Conservation (phyloP, 1,140 invertebrate genomes). For the Listronotus bonariensis region DNA sequence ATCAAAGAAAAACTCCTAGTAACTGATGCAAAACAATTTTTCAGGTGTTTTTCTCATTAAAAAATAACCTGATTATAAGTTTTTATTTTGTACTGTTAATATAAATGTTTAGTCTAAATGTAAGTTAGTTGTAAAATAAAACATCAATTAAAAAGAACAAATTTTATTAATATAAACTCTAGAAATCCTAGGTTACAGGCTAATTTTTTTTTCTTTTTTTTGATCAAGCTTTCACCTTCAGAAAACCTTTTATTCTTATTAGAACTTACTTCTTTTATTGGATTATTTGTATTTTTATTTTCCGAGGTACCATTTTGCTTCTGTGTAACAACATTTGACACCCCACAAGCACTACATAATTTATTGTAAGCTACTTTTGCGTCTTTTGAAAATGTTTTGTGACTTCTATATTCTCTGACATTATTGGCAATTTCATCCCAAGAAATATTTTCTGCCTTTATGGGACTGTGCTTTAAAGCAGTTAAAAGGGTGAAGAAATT, state of each 20-base stretch:
- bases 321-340: conserved; percentile 50
- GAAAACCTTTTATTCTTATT: conserved; percentile 8
- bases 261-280: background rate
- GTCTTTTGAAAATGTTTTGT: conserved; percentile 54
- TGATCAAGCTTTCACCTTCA: conserved; percentile 5
- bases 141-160: background rate
- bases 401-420: conserved; percentile 52
- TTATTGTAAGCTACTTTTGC: conserved; percentile 58
- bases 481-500: conserved; percentile 56
- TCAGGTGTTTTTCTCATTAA: too few species aligned
- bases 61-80: too few species aligned
- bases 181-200: background rate
- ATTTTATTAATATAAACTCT: background rate
- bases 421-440: conserved; percentile 55
- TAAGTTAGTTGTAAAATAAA: too few species aligned
- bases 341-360: conserved; percentile 54
- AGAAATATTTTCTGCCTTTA: conserved; percentile 46
- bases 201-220: conserved; percentile 8
- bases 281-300: conserved; percentile 17
- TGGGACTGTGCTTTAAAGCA: conserved; percentile 51
- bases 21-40: too few species aligned
- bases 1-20: too few species aligned
- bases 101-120: too few species aligned
- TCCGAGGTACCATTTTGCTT: conserved; percentile 30
- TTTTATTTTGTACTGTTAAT: too few species aligned